phyloP scores from a whole-genome alignment of 1,140 invertebrate genomes.

The Drosophila ambigua region DNA sequence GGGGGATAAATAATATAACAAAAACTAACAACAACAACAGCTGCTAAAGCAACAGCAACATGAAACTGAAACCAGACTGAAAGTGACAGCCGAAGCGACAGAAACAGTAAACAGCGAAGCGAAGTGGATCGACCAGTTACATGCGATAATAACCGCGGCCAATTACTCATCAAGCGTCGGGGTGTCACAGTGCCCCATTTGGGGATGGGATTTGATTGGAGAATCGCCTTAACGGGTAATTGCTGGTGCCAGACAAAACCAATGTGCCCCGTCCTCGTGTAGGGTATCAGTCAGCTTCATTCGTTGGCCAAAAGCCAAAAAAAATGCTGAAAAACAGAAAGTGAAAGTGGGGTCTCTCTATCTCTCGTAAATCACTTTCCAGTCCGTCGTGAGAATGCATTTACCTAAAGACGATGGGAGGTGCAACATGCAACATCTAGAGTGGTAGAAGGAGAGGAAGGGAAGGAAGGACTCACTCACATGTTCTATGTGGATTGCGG shows the following conservation, averaged over 20 bases:
- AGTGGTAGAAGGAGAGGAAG: neutral
- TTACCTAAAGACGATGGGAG: neutral
- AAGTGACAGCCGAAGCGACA: conserved; percentile 31
- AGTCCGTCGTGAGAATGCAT: conserved; percentile 26
- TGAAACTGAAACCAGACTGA: conserved; percentile 16
- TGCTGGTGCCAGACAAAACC: neutral
- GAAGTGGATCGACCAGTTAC: conserved; percentile 16
- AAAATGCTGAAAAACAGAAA: conserved; percentile 5
- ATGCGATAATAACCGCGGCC: conserved; percentile 25
- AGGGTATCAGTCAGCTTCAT: conserved; percentile 11
- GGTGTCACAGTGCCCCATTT: neutral
- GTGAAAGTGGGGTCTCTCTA: conserved; percentile 28
- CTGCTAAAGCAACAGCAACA: conserved; percentile 31
- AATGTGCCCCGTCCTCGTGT: neutral
- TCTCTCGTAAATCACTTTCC: conserved; percentile 25
- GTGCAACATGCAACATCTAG: neutral
- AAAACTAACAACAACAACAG: conserved; percentile 4
- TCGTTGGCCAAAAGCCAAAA: conserved; percentile 37
- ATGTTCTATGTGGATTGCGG: too few species aligned
- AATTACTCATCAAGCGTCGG: conserved; percentile 2
- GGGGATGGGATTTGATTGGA: too few species aligned
- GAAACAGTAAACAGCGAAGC: conserved; percentile 17
- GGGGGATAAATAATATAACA: conserved; percentile 33
- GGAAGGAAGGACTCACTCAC: conserved; percentile 8
- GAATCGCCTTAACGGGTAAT: too few species aligned